These are phyloP conservation scores for Odontothrips loti DNA, from an alignment of 2,888 invertebrate species.

Conservation along the genomic window DNA sequence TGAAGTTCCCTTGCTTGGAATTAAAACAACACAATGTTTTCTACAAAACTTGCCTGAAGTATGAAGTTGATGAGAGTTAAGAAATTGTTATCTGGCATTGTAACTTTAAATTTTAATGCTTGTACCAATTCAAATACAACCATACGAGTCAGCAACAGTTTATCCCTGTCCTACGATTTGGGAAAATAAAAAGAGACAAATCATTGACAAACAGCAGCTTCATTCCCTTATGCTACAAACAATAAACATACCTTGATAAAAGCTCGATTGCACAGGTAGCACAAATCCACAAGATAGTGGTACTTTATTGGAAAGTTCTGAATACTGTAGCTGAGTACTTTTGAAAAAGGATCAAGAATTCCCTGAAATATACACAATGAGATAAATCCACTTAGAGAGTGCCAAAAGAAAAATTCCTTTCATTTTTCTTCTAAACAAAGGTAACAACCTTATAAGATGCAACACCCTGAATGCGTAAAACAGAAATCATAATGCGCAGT, in stretches of 20 bases:
- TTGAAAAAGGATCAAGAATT: constrained; percentile 91
- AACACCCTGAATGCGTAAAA: constrained; percentile 79
- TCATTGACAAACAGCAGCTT: constrained; percentile 28
- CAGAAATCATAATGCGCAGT: constrained; percentile 70
- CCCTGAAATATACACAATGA: constrained; percentile 52
- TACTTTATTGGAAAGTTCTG: constrained; percentile 81
- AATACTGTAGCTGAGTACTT: constrained; percentile 87
- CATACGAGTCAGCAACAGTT: constrained; percentile 83
- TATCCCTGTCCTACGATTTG: constrained; percentile 76
- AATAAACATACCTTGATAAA: constrained; percentile 63
- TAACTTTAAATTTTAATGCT: constrained; percentile 91
- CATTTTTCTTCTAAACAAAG: neutral
- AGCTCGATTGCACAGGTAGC: constrained; percentile 82
- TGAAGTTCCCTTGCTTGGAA: too few species aligned
- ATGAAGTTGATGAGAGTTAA: constrained; percentile 83
- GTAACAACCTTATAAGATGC: constrained; percentile 66
- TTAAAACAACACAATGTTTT: constrained; percentile 29
- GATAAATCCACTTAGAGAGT: too few species aligned
- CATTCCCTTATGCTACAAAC: neutral
- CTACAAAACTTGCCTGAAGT: constrained; percentile 59
- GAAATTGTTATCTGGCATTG: constrained; percentile 91
- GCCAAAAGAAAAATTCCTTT: too few species aligned
- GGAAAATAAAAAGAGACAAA: constrained; percentile 32
- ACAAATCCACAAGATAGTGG: constrained; percentile 76
- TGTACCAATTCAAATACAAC: constrained; percentile 92